Conservation (phyloP, 2,888 invertebrate genomes). For the Rhorus exstirpatorius region DNA sequence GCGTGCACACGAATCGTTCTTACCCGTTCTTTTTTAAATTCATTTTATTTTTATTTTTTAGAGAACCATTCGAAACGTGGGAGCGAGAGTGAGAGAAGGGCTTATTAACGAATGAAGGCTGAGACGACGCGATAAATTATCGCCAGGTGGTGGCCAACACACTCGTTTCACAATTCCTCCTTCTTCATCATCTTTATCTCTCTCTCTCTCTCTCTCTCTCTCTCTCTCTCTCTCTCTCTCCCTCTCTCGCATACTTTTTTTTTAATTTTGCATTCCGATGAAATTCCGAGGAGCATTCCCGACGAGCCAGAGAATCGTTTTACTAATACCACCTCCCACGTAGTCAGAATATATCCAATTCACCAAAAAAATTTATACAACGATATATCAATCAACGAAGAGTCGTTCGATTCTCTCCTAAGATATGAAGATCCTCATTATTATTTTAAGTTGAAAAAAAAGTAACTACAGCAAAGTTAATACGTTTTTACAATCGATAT, state of each 20-base stretch:
- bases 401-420: constrained; percentile 2
- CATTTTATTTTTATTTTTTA: constrained; percentile 63
- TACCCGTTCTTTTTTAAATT: constrained; percentile 40
- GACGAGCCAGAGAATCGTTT: constrained; percentile 57
- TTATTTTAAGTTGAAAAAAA: too few relatives aligned
- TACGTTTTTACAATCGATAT: background rate
- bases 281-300: constrained; percentile 75
- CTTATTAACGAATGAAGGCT: constrained; percentile 80
- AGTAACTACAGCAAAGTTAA: background rate
- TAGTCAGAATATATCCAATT: constrained; percentile 12
- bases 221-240: too few relatives aligned
- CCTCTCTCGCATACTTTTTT: too few relatives aligned
- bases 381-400: constrained; percentile 8
- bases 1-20: constrained; percentile 62
- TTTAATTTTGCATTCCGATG: constrained; percentile 73
- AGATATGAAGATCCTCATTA: background rate
- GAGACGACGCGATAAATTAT: constrained; percentile 79
- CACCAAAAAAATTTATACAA: background rate
- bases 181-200: constrained; percentile 64
- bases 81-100: constrained; percentile 68
- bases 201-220: too few relatives aligned
- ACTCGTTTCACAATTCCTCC: constrained; percentile 43
- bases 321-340: constrained; percentile 46
- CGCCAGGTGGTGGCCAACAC: constrained; percentile 72
- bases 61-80: constrained; percentile 61